Percentiles rank a stretch among this genome's conserved stretches.
Evolutionary conservation across 2,113 vertebrate species (phyloP).

Genomic region (Oreochromis spilurus): DNA sequence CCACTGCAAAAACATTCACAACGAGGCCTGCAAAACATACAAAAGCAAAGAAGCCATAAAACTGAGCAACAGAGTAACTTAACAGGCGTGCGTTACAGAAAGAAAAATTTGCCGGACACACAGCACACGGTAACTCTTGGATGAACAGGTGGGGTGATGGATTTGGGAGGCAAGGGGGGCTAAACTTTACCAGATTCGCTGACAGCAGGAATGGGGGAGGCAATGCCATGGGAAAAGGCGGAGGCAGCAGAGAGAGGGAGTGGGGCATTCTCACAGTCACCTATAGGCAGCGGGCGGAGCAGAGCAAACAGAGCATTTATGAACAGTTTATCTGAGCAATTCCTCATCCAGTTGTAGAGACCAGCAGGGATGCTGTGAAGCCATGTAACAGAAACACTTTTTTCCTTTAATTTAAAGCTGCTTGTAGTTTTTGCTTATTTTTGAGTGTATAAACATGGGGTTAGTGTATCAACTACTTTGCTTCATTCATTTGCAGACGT

Average conservation of each 20-base stretch:
- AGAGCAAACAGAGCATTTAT: conserved; percentile 73
- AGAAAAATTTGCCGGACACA: conserved; percentile 1
- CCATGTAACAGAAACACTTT: neutral
- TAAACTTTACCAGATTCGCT: conserved; percentile 79
- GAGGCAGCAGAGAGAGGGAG: conserved; percentile 75
- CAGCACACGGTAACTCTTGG: conserved; percentile 5
- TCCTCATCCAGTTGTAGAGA: conserved; percentile 30
- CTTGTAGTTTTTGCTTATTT: neutral
- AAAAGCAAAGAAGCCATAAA: neutral
- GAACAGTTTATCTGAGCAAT: conserved; percentile 37
- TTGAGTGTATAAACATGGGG: neutral
- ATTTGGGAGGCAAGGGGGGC: conserved; percentile 38
- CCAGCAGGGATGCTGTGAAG: conserved; percentile 1
- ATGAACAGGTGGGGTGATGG: conserved; percentile 18
- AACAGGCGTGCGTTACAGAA: conserved; percentile 9
- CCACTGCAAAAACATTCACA: neutral
- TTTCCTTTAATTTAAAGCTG: neutral
- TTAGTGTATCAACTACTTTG: neutral
- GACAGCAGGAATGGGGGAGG: conserved; percentile 75
- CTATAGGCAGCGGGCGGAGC: conserved; percentile 70
- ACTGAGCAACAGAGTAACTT: neutral
- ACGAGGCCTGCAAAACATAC: neutral
- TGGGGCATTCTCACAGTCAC: conserved; percentile 77
- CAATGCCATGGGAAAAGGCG: conserved; percentile 75
- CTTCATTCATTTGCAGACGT: neutral